A percentile compares a stretch with the other conserved stretches of the same genome.
Evolutionary conservation across 2,888 invertebrate genomes (phyloP).

Genomic region (Chaitophorus viminalis): DNA sequence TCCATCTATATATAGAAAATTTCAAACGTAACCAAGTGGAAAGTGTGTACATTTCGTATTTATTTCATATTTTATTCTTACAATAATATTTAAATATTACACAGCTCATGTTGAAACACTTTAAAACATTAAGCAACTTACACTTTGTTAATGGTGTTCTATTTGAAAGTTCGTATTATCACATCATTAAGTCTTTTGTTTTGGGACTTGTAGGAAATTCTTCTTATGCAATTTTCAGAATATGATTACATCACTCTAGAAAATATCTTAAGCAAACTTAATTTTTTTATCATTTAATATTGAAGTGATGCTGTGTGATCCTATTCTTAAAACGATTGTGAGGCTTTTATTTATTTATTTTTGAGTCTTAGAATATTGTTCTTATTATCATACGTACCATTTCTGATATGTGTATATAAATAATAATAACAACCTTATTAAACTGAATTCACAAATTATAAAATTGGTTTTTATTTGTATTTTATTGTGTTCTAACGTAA

Average conservation of each 20-base stretch:
- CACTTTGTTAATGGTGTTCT: not conserved
- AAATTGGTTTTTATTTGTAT: too few relatives aligned
- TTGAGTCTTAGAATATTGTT: too few relatives aligned
- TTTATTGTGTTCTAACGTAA: too few relatives aligned
- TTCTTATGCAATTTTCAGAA: not conserved
- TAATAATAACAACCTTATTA: too few relatives aligned
- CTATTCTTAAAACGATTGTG: too few relatives aligned
- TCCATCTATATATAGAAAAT: too few relatives aligned
- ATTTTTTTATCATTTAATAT: too few relatives aligned
- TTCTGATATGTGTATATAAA: too few relatives aligned
- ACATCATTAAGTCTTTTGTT: conserved; percentile 4
- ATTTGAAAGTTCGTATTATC: not conserved
- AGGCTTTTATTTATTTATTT: too few relatives aligned
- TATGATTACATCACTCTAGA: not conserved
- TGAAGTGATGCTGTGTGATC: not conserved
- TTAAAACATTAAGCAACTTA: not conserved
- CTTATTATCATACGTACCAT: too few relatives aligned
- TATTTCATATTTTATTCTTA: not conserved
- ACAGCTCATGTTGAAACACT: not conserved
- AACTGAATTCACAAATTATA: too few relatives aligned
- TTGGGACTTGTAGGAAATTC: not conserved
- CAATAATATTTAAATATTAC: not conserved
- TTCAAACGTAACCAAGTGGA: not conserved
- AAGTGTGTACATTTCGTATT: not conserved
- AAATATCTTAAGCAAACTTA: not conserved